These are phyloP conservation scores for Drosophila setifemur DNA, from an alignment of 1,140 invertebrate genomes.

Conservation along the genomic window DNA sequence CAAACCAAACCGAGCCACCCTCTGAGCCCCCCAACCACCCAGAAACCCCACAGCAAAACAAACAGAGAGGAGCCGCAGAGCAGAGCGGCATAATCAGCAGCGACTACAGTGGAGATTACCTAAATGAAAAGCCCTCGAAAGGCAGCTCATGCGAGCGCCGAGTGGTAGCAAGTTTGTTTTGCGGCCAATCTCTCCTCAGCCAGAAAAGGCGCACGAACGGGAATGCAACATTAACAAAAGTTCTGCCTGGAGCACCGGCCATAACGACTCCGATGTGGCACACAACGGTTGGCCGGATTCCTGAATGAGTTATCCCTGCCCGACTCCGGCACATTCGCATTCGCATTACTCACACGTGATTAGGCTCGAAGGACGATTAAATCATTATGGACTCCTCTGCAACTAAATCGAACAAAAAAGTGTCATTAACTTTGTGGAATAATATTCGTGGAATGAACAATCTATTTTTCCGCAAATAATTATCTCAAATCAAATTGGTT, in stretches of 20 bases:
- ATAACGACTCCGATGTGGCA: background rate
- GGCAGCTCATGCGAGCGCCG: slow-evolving; percentile 21
- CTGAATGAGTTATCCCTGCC: slow-evolving; percentile 9
- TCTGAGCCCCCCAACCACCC: background rate
- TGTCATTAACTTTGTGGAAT: background rate
- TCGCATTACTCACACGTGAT: slow-evolving; percentile 27
- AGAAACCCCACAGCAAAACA: slow-evolving; percentile 15
- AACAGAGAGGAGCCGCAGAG: slow-evolving; percentile 9
- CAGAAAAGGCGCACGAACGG: slow-evolving; percentile 28
- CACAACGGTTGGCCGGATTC: background rate
- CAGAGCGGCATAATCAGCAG: slow-evolving; percentile 62
- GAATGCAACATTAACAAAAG: slow-evolving; percentile 32
- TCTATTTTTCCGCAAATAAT: no score
- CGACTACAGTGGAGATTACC: slow-evolving; percentile 49
- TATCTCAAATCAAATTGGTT: no score
- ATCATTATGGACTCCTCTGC: slow-evolving; percentile 18
- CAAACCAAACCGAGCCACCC: slow-evolving; percentile 6
- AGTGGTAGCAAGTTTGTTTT: slow-evolving; percentile 36
- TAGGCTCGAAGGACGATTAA: slow-evolving; percentile 29
- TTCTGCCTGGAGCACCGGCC: background rate
- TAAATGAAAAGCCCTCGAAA: slow-evolving; percentile 50
- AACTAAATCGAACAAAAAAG: background rate
- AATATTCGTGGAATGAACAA: background rate
- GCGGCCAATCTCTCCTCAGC: slow-evolving; percentile 25
- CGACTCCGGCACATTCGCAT: background rate